Evolutionary conservation across 2,888 invertebrate species (phyloP), one percentile per base, ranked within the genome.

Genomic region (Spialia ferax): DNA sequence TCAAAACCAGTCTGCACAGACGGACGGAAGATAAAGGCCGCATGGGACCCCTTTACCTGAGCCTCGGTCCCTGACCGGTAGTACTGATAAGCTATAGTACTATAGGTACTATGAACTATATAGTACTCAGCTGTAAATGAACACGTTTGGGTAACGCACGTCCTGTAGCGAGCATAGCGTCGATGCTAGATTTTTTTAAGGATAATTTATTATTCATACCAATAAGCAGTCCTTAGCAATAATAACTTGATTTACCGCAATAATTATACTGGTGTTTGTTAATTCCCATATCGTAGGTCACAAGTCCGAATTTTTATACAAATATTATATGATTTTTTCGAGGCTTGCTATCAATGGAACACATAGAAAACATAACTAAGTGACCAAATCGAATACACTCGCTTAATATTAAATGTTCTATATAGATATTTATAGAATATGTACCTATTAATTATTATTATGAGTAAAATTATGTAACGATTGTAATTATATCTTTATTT

Each of bases 381-480:
- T 92, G 93, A 93, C 93, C 93, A 93, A 93, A 92, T 91, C 89
- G 89, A 91, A 92, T 91, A 91, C 93, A 91, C 90, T 92, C 89
- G 89, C 93, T 91, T 91, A 91, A 89, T 89, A 89, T 87, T 91
- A 90, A 91, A 91, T 89, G 89, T 92, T 90, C 91, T 91, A 89
- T 91, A 92, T 89, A 92, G 88, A 89, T 90, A 92, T 93, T 90
- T 92, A 92, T 91, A 92, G 88, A 92, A 88, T 90, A 91, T 91
- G 89, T 88, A 91, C 88, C 87, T 88, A 91, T 90, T 89, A 91
- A 88, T 88, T 87, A 89, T 86, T 85, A 88, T 87, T 89, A 92
- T 88, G 86, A 93, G 81, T 90, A 91, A 87, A 87, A 89, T 90
- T 91, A 93, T 93, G 92, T 93, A 93, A 91, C 88, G 83, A 93